phyloP scores from a whole-genome alignment of 2,888 invertebrate genomes.

The Tetanocera ferruginea region DNA sequence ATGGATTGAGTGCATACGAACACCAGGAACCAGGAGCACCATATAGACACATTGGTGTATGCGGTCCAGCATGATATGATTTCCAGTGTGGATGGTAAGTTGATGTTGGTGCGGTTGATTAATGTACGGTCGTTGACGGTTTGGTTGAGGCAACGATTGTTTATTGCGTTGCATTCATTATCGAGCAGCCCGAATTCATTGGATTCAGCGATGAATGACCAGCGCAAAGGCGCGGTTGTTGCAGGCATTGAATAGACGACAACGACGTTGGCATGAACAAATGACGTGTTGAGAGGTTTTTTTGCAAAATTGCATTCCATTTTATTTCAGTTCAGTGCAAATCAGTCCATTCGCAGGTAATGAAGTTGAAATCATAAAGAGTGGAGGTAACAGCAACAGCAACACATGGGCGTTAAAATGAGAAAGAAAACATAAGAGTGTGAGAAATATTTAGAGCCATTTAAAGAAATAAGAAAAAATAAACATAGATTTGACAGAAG shows the following conservation, averaged over 20 bases:
- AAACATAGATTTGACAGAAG: not conserved
- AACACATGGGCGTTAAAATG: not conserved
- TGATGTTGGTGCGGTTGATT: slow-evolving; percentile 36
- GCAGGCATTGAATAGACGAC: not conserved
- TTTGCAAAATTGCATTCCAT: slow-evolving; percentile 21
- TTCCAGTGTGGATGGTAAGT: not conserved
- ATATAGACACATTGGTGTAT: not conserved
- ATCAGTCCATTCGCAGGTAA: slow-evolving; percentile 10
- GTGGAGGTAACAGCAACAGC: not conserved
- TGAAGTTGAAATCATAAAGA: not conserved
- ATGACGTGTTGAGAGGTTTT: slow-evolving; percentile 8
- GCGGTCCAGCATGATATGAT: not conserved
- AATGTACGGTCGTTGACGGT: slow-evolving; percentile 33
- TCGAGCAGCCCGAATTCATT: slow-evolving; percentile 7
- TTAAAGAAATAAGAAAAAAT: not conserved
- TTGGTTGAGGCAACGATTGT: slow-evolving; percentile 1
- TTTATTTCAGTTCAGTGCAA: not conserved
- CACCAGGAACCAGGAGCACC: not conserved
- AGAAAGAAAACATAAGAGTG: not conserved
- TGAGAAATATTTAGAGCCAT: not conserved
- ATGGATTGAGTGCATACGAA: not conserved
- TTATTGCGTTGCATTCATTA: slow-evolving; percentile 6
- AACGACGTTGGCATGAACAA: slow-evolving; percentile 3
- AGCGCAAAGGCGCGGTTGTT: not conserved
- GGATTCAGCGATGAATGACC: not conserved